phyloP scores from a whole-genome alignment of 2,888 invertebrate genomes.

The Rhamphomyia laevipes region DNA sequence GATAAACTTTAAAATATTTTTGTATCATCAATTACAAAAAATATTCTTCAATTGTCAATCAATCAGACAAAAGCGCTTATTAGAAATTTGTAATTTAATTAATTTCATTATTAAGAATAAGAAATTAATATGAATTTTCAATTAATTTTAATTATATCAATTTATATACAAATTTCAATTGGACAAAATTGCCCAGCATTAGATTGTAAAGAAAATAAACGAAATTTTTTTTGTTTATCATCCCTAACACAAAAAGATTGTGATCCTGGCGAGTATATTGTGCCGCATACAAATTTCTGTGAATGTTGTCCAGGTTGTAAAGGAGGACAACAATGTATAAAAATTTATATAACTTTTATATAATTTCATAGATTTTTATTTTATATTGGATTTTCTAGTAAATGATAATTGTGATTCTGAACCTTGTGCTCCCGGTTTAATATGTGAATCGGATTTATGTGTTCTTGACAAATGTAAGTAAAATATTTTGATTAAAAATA shows the following conservation, averaged over 20 bases:
- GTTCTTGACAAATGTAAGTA: slow-evolving; percentile 22
- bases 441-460: slow-evolving; percentile 20
- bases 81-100: no score
- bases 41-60: no score
- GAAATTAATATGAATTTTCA: no score
- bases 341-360: slow-evolving; percentile 6
- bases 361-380: background rate
- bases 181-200: slow-evolving; percentile 5
- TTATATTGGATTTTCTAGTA: slow-evolving; percentile 1
- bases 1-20: no score
- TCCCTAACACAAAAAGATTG: slow-evolving; percentile 19
- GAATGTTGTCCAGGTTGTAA: slow-evolving; percentile 41
- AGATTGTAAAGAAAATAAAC: slow-evolving; percentile 7
- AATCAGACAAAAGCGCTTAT: no score
- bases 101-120: no score
- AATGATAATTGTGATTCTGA: slow-evolving; percentile 5
- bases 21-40: no score
- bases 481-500: background rate
- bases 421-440: slow-evolving; percentile 29
- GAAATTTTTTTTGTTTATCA: slow-evolving; percentile 14
- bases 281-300: slow-evolving; percentile 13
- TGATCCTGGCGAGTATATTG: slow-evolving; percentile 13
- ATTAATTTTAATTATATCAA: no score
- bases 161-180: no score
- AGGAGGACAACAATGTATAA: slow-evolving; percentile 11